Conservation (phyloP, 2,888 invertebrate genomes). For the Melanostoma mellinum region DNA sequence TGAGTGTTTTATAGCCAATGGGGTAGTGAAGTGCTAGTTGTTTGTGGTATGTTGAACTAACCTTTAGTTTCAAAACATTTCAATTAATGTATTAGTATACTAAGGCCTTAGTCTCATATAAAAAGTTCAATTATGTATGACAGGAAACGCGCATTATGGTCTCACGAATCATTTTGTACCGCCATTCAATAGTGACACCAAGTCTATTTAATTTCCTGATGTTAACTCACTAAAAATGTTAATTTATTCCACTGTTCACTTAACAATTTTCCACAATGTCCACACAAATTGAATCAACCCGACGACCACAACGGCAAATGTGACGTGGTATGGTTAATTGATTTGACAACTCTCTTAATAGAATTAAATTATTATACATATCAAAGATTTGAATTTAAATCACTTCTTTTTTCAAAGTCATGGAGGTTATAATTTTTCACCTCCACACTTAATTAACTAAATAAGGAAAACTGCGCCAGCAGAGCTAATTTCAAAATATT, state of each 20-base stretch:
- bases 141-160: constrained; percentile 19
- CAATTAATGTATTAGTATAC: neutral
- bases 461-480: neutral
- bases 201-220: constrained; percentile 45
- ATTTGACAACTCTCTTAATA: constrained; percentile 63
- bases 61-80: constrained; percentile 2
- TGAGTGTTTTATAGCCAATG: too few species aligned
- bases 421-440: constrained; percentile 1
- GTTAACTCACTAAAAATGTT: constrained; percentile 63
- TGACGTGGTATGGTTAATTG: constrained; percentile 46
- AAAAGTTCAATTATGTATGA: constrained; percentile 5
- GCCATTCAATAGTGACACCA: constrained; percentile 26
- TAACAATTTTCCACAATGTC: constrained; percentile 59
- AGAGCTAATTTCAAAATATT: too few species aligned
- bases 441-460: constrained; percentile 8
- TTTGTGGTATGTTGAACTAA: constrained; percentile 29
- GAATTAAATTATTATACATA: constrained; percentile 52
- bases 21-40: too few species aligned
- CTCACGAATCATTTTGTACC: constrained; percentile 38
- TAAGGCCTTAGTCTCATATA: neutral
- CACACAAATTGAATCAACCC: constrained; percentile 55
- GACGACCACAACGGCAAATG: neutral
- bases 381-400: constrained; percentile 48
- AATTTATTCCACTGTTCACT: constrained; percentile 61
- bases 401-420: neutral